These are phyloP conservation scores for Augochlora pura DNA, from an alignment of 1,140 invertebrate species.

Conservation along the genomic window DNA sequence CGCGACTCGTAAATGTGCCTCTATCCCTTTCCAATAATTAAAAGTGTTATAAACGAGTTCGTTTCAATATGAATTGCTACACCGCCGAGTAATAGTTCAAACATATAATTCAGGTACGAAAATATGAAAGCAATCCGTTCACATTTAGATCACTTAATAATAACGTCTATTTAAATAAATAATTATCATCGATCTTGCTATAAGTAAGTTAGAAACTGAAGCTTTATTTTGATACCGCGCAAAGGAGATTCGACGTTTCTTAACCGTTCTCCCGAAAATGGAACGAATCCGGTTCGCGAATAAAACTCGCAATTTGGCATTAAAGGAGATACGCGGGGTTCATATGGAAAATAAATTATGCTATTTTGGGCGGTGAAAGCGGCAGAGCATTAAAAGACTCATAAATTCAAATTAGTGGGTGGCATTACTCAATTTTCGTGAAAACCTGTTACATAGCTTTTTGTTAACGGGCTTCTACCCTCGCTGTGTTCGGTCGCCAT, in stretches of 20 bases:
- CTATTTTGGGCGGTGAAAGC: constrained; percentile 44
- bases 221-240: not conserved
- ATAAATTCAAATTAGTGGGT: constrained; percentile 71
- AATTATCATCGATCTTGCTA: not conserved
- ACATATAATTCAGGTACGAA: too few relatives aligned
- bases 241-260: not conserved
- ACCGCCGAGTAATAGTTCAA: too few relatives aligned
- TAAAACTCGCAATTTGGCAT: not conserved
- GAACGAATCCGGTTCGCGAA: not conserved
- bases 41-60: too few relatives aligned
- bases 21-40: too few relatives aligned
- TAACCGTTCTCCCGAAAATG: not conserved
- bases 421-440: constrained; percentile 68
- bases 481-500: constrained; percentile 36
- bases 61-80: too few relatives aligned
- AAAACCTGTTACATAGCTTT: constrained; percentile 74
- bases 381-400: constrained; percentile 61
- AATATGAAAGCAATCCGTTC: too few relatives aligned
- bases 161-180: not conserved
- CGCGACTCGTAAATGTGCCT: too few relatives aligned
- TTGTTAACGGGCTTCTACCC: constrained; percentile 64
- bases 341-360: constrained; percentile 48
- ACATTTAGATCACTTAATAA: not conserved
- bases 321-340: not conserved
- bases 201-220: not conserved